A percentile compares a stretch with the other conserved stretches of the same genome.
Evolutionary conservation across 1,140 invertebrate species (phyloP).

Genomic region (Ditylenchus dipsaci): DNA sequence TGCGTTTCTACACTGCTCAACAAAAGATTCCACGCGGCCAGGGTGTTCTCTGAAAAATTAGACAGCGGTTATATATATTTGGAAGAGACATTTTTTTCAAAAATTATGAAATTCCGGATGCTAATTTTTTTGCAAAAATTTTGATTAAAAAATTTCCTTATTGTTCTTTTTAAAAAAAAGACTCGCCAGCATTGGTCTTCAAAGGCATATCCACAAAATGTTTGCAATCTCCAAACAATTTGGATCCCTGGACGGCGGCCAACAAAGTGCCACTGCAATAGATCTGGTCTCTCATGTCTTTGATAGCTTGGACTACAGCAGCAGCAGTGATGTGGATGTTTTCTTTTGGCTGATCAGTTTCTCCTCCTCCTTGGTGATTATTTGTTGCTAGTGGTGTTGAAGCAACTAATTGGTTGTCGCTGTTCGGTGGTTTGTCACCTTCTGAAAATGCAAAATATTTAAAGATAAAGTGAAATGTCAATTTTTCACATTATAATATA

Average conservation of each 20-base stretch:
- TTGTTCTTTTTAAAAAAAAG: constrained; percentile 20
- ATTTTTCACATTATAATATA: no score
- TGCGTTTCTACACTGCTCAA: constrained; percentile 8
- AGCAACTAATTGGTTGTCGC: no score
- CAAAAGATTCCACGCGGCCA: constrained; percentile 40
- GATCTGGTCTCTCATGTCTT: constrained; percentile 59
- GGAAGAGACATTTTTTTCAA: no score
- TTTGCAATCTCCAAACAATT: constrained; percentile 75
- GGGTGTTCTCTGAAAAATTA: constrained; percentile 34
- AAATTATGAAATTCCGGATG: no score
- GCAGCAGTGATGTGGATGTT: not conserved
- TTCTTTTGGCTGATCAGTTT: not conserved
- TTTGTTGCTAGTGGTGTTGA: no score
- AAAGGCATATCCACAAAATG: constrained; percentile 84
- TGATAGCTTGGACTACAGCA: not conserved
- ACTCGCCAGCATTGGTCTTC: constrained; percentile 59
- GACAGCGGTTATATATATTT: no score
- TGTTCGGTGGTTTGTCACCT: no score
- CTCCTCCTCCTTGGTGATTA: no score
- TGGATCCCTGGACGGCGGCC: constrained; percentile 70
- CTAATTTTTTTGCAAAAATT: no score
- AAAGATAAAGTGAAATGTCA: no score
- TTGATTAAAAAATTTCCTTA: no score
- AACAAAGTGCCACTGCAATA: constrained; percentile 75
- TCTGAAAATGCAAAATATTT: no score